Percentiles rank a stretch among this genome's conserved stretches.
phyloP scores from a whole-genome alignment of 2,888 invertebrate genomes.

The Eurois occulta region DNA sequence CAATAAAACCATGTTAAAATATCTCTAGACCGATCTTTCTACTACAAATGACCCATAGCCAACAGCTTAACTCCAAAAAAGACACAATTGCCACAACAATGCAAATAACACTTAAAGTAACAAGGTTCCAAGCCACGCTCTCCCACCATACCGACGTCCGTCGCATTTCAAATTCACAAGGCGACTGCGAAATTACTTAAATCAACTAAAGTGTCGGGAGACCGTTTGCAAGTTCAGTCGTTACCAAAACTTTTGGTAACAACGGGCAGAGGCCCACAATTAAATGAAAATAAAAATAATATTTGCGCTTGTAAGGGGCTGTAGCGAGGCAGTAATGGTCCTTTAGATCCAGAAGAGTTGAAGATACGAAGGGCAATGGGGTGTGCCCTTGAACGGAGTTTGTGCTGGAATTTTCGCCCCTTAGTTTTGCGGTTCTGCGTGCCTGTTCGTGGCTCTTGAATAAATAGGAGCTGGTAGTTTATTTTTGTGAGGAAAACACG shows the following conservation, averaged over 20 bases:
- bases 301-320: slow-evolving; percentile 48
- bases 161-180: slow-evolving; percentile 54
- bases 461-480: slow-evolving; percentile 27
- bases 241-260: slow-evolving; percentile 49
- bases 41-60: not conserved
- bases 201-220: slow-evolving; percentile 55
- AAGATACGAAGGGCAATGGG: slow-evolving; percentile 38
- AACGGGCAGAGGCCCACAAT: slow-evolving; percentile 41
- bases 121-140: slow-evolving; percentile 44
- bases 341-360: slow-evolving; percentile 43
- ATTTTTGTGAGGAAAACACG: slow-evolving; percentile 16
- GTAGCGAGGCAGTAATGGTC: slow-evolving; percentile 36
- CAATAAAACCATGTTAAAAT: too few relatives aligned
- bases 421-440: slow-evolving; percentile 28
- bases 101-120: slow-evolving; percentile 47
- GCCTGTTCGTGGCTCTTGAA: slow-evolving; percentile 18
- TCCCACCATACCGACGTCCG: slow-evolving; percentile 38
- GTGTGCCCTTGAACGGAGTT: slow-evolving; percentile 25
- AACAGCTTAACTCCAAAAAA: not conserved
- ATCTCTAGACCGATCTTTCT: not conserved
- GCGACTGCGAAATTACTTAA: slow-evolving; percentile 55
- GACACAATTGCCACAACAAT: not conserved
- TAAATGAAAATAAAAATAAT: slow-evolving; percentile 62
- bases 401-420: slow-evolving; percentile 17
- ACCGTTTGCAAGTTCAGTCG: slow-evolving; percentile 55